A percentile compares a stretch with the other conserved stretches of the same genome.
These are phyloP conservation scores for Acrocera orbiculus DNA, from an alignment of 2,888 invertebrate genomes.

Conservation along the genomic window DNA sequence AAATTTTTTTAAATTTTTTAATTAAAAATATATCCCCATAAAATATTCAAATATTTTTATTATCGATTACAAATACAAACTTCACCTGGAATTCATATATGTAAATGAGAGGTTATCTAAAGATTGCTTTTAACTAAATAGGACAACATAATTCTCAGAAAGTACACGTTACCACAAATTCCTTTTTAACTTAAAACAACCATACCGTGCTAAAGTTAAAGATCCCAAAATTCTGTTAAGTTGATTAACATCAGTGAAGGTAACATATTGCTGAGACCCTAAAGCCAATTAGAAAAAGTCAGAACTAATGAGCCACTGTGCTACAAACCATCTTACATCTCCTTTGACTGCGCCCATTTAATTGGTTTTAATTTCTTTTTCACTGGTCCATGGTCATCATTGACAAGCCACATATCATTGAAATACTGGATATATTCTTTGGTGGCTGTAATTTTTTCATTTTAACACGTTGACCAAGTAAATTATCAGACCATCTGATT, in stretches of 20 bases:
- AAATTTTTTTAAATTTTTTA: no score
- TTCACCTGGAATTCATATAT: no score
- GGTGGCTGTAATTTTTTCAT: neutral
- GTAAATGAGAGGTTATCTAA: no score
- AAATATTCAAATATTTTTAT: no score
- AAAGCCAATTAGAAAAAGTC: constrained; percentile 21
- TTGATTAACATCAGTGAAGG: no score
- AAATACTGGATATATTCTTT: no score
- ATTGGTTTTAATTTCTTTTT: constrained; percentile 20
- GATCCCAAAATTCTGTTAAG: constrained; percentile 6
- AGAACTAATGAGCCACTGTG: constrained; percentile 20
- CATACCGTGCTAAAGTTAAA: constrained; percentile 1
- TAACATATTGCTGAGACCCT: no score
- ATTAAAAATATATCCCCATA: no score
- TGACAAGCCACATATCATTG: no score
- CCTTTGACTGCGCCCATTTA: constrained; percentile 19
- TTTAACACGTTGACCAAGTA: constrained; percentile 6
- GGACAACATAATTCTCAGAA: constrained; percentile 32
- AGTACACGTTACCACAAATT: constrained; percentile 10
- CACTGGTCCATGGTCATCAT: constrained; percentile 6
- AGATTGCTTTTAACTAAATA: constrained; percentile 24
- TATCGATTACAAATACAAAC: no score
- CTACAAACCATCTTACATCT: constrained; percentile 16
- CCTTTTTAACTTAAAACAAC: constrained; percentile 3
- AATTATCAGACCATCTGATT: constrained; percentile 10